Evolutionary conservation across 2,113 vertebrate genomes (phyloP).

Genomic region (human (Homo sapiens)): GRCh38 chr12:120768501-120769000

Average conservation of each 20-base stretch:
- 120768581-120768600: background rate
- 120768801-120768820: background rate
- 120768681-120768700: background rate
- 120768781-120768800: background rate
- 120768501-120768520: background rate
- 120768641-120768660: no score
- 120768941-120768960: constrained; percentile 95
- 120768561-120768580: background rate
- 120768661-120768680: background rate
- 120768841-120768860: background rate
- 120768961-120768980: constrained; percentile 98
- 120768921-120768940: constrained; percentile 36
- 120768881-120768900: background rate
- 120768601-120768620: background rate
- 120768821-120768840: background rate
- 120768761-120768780: background rate
- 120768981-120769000: constrained; percentile 99
- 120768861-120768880: background rate
- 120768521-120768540: background rate
- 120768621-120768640: background rate
- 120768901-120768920: constrained; percentile 20
- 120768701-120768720: no score
- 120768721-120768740: background rate
- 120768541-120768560: background rate
- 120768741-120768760: background rate